phyloP scores from a whole-genome alignment of 2,888 invertebrate genomes.

The Drosophila phalerata region DNA sequence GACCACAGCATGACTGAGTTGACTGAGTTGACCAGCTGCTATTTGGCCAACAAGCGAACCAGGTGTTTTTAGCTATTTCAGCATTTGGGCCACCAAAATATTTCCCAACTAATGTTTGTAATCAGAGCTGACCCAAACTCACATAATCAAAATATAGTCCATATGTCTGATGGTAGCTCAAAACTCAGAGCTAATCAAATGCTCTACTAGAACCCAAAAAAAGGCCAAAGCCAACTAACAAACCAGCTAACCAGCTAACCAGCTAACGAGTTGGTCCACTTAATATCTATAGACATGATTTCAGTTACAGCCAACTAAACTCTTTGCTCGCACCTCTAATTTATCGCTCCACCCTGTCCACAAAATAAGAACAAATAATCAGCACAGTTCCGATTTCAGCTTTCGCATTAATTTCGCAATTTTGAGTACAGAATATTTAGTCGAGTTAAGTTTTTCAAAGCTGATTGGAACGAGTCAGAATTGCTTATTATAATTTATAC shows the following conservation, averaged over 20 bases:
- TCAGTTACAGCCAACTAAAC: background rate
- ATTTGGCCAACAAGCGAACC: conserved; percentile 27
- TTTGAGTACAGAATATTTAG: background rate
- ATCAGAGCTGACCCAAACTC: conserved; percentile 29
- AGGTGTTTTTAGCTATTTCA: conserved; percentile 50
- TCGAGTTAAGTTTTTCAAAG: too few species aligned
- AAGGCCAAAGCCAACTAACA: conserved; percentile 19
- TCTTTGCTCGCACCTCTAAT: background rate
- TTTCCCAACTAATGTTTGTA: conserved; percentile 62
- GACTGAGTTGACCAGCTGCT: conserved; percentile 32
- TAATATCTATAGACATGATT: background rate
- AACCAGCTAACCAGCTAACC: conserved; percentile 2
- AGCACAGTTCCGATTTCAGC: background rate
- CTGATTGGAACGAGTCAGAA: too few species aligned
- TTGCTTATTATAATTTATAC: too few species aligned
- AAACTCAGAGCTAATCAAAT: conserved; percentile 41
- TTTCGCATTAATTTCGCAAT: background rate
- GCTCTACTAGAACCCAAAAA: conserved; percentile 8
- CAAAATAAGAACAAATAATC: background rate
- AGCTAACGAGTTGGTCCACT: conserved; percentile 16
- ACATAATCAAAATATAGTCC: conserved; percentile 50
- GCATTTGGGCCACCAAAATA: conserved; percentile 53
- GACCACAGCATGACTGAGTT: conserved; percentile 14
- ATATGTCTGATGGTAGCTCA: conserved; percentile 51
- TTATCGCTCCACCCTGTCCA: background rate